These are phyloP conservation scores for Adelphocoris suturalis DNA, from an alignment of 2,888 invertebrate genomes.

Conservation along the genomic window DNA sequence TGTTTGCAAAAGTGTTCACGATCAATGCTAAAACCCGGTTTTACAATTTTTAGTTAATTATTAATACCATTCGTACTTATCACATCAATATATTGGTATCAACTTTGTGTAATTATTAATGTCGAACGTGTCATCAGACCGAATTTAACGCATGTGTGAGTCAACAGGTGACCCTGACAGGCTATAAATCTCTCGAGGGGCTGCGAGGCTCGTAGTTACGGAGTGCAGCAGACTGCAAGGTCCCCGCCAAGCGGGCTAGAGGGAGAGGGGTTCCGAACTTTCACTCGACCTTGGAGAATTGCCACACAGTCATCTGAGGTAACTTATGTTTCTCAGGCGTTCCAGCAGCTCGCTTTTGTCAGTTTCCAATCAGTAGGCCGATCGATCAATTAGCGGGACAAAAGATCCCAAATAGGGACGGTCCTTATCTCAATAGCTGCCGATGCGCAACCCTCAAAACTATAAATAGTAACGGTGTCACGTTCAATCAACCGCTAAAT, in stretches of 20 bases:
- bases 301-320: slow-evolving; percentile 46
- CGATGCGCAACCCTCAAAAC: slow-evolving; percentile 9
- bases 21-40: too few relatives aligned
- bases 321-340: slow-evolving; percentile 18
- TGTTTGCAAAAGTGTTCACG: too few relatives aligned
- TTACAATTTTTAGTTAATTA: too few relatives aligned
- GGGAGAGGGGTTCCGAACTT: slow-evolving; percentile 54
- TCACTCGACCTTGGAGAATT: slow-evolving; percentile 54
- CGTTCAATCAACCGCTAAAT: too few relatives aligned
- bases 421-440: neutral
- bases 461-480: neutral
- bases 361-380: neutral
- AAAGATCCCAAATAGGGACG: neutral
- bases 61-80: too few relatives aligned
- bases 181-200: slow-evolving; percentile 7
- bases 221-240: slow-evolving; percentile 38
- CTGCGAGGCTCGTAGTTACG: slow-evolving; percentile 1
- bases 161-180: neutral
- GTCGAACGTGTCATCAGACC: too few relatives aligned
- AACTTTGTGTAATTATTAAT: too few relatives aligned
- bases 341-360: slow-evolving; percentile 32
- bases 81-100: too few relatives aligned
- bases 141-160: neutral
- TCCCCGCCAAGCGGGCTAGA: neutral
- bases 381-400: slow-evolving; percentile 13